Conservation (phyloP, 1,140 invertebrate genomes). For the Camponotus floridanus region DNA sequence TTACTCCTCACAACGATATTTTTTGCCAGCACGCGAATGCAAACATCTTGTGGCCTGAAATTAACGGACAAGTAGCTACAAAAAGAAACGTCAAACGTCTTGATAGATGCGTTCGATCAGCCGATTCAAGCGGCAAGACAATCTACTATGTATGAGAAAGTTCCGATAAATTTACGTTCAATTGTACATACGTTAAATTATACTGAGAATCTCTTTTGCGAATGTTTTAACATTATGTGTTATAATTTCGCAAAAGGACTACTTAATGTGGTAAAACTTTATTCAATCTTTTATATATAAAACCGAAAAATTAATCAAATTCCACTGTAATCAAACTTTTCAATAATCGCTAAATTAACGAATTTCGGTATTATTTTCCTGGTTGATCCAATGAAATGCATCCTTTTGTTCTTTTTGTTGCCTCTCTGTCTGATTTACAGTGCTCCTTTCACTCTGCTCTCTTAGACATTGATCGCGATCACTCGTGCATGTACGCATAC, state of each 20-base stretch:
- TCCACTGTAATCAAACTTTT: background rate
- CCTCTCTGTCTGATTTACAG: slow-evolving; percentile 56
- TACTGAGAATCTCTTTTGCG: background rate
- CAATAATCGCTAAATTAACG: too few species aligned
- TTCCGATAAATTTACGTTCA: background rate
- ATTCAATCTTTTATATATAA: background rate
- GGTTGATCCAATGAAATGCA: slow-evolving; percentile 13
- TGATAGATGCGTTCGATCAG: slow-evolving; percentile 15
- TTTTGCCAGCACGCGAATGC: background rate
- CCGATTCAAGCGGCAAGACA: background rate
- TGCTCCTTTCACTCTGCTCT: slow-evolving; percentile 71
- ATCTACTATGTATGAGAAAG: too few species aligned
- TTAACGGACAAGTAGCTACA: background rate
- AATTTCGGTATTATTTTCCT: background rate
- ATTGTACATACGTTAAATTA: background rate
- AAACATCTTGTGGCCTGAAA: background rate
- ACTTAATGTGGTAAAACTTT: background rate
- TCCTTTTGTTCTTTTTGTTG: background rate
- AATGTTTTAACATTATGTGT: background rate
- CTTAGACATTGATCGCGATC: slow-evolving; percentile 58
- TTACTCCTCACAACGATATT: background rate
- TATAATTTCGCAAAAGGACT: background rate
- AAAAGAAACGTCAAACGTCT: background rate
- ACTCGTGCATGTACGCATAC: slow-evolving; percentile 14
- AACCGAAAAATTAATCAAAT: background rate